Evolutionary conservation across 2,797 vertebrate species (phyloP).

Genomic region (Petrocephalus sullivani): DNA sequence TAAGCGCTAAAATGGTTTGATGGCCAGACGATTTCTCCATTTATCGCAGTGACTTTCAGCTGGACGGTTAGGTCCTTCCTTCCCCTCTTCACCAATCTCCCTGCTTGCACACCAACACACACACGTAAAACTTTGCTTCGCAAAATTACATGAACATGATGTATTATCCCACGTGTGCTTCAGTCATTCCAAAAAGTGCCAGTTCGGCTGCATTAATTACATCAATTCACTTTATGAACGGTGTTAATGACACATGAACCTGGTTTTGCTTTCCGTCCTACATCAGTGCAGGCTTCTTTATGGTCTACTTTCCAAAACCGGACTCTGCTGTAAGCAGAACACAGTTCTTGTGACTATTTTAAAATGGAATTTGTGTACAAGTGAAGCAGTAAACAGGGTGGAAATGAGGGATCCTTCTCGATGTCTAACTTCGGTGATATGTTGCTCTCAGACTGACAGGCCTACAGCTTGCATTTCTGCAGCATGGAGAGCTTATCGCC

Average conservation of each 20-base stretch:
- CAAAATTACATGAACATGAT: background rate
- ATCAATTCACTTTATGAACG: background rate
- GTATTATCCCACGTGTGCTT: background rate
- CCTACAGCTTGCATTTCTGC: background rate
- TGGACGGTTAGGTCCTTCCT: background rate
- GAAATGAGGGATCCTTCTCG: background rate
- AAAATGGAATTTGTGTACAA: background rate
- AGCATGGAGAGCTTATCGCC: background rate
- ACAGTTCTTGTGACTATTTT: background rate
- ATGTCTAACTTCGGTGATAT: background rate
- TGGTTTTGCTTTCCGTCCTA: background rate
- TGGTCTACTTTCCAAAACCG: background rate
- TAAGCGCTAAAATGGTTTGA: slow-evolving; percentile 8
- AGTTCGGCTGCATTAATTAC: background rate
- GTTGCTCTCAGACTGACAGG: background rate
- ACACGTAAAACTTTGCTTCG: background rate
- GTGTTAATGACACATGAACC: background rate
- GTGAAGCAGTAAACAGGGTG: background rate
- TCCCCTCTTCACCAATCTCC: background rate
- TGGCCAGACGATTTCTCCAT: slow-evolving; percentile 4
- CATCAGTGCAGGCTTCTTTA: background rate
- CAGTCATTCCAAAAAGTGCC: background rate
- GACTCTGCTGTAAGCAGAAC: background rate
- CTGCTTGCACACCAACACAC: background rate
- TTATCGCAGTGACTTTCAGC: background rate